These are phyloP conservation scores for Sinhomidia bicolor DNA, from an alignment of 2,888 invertebrate genomes.

Conservation along the genomic window DNA sequence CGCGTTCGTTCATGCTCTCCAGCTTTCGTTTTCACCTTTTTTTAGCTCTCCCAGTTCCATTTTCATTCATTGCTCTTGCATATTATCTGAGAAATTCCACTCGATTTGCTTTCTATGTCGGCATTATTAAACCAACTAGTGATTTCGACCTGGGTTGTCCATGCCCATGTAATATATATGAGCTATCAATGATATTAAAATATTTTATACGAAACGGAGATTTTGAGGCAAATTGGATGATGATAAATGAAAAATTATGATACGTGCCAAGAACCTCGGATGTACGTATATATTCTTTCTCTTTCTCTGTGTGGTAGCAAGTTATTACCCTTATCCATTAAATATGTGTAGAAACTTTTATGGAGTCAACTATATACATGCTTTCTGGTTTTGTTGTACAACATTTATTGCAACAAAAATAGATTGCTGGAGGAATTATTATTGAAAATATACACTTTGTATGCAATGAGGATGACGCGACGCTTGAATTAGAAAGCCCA, in stretches of 20 bases:
- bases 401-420: background rate
- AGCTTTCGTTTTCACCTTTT: conserved; percentile 36
- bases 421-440: background rate
- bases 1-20: background rate
- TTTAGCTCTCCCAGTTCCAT: background rate
- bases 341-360: too few species aligned
- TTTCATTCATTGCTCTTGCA: conserved; percentile 31
- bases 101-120: conserved; percentile 52
- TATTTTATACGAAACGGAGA: background rate
- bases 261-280: too few species aligned
- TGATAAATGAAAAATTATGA: conserved; percentile 64
- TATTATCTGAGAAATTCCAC: conserved; percentile 60
- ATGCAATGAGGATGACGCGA: background rate
- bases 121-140: background rate
- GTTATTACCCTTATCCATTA: background rate
- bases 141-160: background rate
- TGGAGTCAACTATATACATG: too few species aligned
- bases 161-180: too few species aligned
- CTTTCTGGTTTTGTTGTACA: background rate
- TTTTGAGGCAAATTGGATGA: conserved; percentile 51
- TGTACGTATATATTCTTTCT: background rate
- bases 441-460: background rate
- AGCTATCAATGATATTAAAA: conserved; percentile 12
- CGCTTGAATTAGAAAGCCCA: too few species aligned
- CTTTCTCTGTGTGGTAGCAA: background rate